These are phyloP conservation scores for Escarpia spicata DNA, from an alignment of 2,888 invertebrate species.

Conservation along the genomic window DNA sequence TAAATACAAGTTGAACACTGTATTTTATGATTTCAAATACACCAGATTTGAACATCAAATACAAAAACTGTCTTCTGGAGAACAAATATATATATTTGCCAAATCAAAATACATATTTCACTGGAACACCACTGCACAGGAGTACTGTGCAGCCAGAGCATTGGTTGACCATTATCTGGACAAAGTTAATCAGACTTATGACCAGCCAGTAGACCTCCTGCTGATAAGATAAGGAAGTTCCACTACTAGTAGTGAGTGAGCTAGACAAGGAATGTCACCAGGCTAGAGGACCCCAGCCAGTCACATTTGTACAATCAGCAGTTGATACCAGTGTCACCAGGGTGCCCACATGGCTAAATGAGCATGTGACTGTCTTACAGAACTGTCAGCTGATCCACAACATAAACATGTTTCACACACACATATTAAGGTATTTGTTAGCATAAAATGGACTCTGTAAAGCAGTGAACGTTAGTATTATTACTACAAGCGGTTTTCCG, in stretches of 20 bases:
- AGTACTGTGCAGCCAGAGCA: not conserved
- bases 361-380: not conserved
- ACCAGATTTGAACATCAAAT: not conserved
- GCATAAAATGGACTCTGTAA: no score
- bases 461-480: no score
- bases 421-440: no score
- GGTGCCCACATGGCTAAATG: not conserved
- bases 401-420: no score
- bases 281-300: not conserved
- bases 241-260: not conserved
- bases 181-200: conserved; percentile 25
- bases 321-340: conserved; percentile 17
- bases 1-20: not conserved
- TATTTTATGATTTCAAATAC: not conserved
- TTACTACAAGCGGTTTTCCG: no score
- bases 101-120: conserved; percentile 7
- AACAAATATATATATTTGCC: not conserved
- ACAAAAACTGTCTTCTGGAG: not conserved
- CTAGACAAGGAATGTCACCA: conserved; percentile 19
- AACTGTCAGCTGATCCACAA: no score
- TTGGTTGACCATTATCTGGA: conserved; percentile 23
- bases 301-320: conserved; percentile 21
- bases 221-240: not conserved
- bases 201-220: conserved; percentile 7
- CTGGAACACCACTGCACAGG: not conserved